Base-by-base conservation (phyloP, 2,113 vertebrate genomes). In the Pseudorectes ferrugineus region DNA sequence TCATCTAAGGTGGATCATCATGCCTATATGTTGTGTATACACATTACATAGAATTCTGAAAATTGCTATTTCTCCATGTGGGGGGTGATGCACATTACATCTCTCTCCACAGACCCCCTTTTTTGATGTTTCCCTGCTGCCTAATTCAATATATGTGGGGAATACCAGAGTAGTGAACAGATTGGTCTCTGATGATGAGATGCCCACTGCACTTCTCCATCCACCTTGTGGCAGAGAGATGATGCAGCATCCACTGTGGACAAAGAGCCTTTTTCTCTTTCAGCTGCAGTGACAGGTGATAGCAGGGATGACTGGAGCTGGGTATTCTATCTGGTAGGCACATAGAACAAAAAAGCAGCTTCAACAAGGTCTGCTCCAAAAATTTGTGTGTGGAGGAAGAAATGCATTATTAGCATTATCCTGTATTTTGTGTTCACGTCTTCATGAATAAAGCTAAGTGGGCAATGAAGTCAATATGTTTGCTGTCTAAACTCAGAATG, bases 11-110 rank as follows among this genome's bases (percentile, higher is more conserved):
- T 2, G 5, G 25, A 26, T 33, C 10, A 26, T 36, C 59, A 49
- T 51, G 17, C 5, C 9, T 52, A 5, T 7, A 4, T 16, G 4
- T 52, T 45, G 2, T 52, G 5, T 42, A 18, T 4, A 12, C 7
- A n/a, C 7, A 9, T 31, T 21, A 73, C 13, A 81, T 35, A n/a
- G 5, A 36, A 35, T 40, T 45, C 36, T 36, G 33, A 70, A 40
- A 88, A 75, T 17, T 38, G 19, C 26, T 18, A 14, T 63, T 8
- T 6, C 31, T 77, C 6, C 25, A 4, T 8, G 1, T 1, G 0
- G 38, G 22, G 48, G 6, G 14, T 58, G 20, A 12, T 23, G 25
- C 10, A 31, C 11, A 8, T 65, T 20, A 31, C 23, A 12, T 7
- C 5, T 17, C 15, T 17, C 18, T 63, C 23, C 26, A 13, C 9